These are phyloP conservation scores for Myopa tessellatipennis DNA, from an alignment of 2,888 invertebrate genomes.

Conservation along the genomic window DNA sequence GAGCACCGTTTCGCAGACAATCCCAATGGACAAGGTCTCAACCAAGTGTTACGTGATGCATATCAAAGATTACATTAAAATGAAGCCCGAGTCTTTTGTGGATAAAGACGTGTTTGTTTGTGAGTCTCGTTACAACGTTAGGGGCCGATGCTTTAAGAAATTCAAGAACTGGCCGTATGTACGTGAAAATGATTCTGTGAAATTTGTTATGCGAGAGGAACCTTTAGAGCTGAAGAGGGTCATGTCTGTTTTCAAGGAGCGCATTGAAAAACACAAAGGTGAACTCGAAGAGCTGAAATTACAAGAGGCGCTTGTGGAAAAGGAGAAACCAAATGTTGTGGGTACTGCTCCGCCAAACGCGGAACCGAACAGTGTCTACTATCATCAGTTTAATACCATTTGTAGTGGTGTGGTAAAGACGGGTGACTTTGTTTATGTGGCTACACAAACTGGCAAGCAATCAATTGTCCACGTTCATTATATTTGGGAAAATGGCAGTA, in stretches of 20 bases:
- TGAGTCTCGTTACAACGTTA: slow-evolving; percentile 92
- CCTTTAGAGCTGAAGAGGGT: slow-evolving; percentile 87
- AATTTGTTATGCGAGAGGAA: slow-evolving; percentile 76
- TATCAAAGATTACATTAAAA: slow-evolving; percentile 93
- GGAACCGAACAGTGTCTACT: slow-evolving; percentile 85
- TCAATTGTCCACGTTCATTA: slow-evolving; percentile 93
- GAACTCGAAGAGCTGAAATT: slow-evolving; percentile 87
- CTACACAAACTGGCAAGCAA: slow-evolving; percentile 89
- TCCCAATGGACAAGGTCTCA: slow-evolving; percentile 85
- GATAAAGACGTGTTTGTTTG: slow-evolving; percentile 97
- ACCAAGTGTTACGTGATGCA: slow-evolving; percentile 94
- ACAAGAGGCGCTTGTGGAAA: slow-evolving; percentile 84
- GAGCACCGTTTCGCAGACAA: slow-evolving; percentile 87
- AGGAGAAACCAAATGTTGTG: slow-evolving; percentile 88
- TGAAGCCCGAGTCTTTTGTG: slow-evolving; percentile 85
- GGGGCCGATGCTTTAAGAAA: slow-evolving; percentile 90
- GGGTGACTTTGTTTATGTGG: slow-evolving; percentile 96
- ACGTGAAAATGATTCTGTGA: slow-evolving; percentile 73
- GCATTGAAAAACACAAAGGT: slow-evolving; percentile 90
- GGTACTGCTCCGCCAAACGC: slow-evolving; percentile 74
- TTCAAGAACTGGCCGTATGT: slow-evolving; percentile 81
- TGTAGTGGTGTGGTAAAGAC: slow-evolving; percentile 86
- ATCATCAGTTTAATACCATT: slow-evolving; percentile 91
- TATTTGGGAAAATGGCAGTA: slow-evolving; percentile 94
- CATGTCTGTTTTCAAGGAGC: slow-evolving; percentile 92